Conservation (phyloP, 2,888 invertebrate genomes). For the Apodemia mormo region DNA sequence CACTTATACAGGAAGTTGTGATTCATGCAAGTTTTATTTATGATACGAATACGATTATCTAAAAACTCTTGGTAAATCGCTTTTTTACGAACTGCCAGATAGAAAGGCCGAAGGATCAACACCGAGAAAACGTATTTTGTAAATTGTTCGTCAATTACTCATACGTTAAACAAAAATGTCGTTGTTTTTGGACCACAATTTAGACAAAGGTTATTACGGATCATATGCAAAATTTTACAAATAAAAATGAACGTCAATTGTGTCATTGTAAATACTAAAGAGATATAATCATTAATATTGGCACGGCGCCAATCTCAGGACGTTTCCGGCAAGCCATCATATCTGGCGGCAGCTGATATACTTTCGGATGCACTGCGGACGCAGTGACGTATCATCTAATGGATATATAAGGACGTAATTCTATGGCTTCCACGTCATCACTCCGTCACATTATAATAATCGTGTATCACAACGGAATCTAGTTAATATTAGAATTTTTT, state of each 20-base stretch:
- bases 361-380: conserved; percentile 46
- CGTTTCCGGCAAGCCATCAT: conserved; percentile 56
- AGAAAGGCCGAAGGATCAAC: too few relatives aligned
- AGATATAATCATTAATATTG: conserved; percentile 62
- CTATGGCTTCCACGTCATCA: conserved; percentile 43
- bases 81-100: too few relatives aligned
- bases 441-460: conserved; percentile 29
- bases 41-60: too few relatives aligned
- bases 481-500: too few relatives aligned
- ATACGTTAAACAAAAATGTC: too few relatives aligned
- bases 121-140: too few relatives aligned
- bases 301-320: conserved; percentile 67
- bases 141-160: too few relatives aligned
- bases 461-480: too few relatives aligned
- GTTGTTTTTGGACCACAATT: too few relatives aligned
- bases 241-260: conserved; percentile 14
- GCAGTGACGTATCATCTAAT: conserved; percentile 54
- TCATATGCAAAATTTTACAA: conserved; percentile 26
- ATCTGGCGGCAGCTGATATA: conserved; percentile 10
- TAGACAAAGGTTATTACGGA: background rate
- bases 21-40: too few relatives aligned
- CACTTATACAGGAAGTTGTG: too few relatives aligned
- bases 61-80: too few relatives aligned
- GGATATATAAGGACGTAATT: conserved; percentile 42
- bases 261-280: conserved; percentile 46